Evolutionary conservation across 2,797 vertebrate species (phyloP).

Genomic region (Microctenopoma steveboyesi): DNA sequence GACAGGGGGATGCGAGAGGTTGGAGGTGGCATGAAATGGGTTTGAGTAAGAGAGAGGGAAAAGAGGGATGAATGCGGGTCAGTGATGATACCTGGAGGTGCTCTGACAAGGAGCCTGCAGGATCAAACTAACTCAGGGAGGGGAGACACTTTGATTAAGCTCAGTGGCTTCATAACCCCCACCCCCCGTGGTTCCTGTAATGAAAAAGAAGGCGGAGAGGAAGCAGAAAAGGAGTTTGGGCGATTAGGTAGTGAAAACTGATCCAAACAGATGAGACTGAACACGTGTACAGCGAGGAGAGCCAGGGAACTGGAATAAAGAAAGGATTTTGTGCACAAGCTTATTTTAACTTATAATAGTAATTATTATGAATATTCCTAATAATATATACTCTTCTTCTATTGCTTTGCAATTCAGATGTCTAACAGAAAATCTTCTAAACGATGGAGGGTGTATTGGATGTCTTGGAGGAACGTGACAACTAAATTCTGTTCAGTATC

Average conservation of each 20-base stretch:
- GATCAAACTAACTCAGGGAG: not conserved
- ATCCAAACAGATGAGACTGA: not conserved
- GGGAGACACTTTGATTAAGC: not conserved
- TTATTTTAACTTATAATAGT: not conserved
- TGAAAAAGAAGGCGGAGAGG: not conserved
- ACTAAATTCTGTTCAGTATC: no score
- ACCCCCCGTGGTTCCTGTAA: not conserved
- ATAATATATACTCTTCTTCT: no score
- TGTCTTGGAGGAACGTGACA: no score
- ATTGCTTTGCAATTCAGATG: not conserved
- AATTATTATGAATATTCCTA: no score
- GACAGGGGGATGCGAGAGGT: not conserved
- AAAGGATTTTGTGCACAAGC: not conserved
- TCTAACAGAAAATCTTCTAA: not conserved
- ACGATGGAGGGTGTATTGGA: no score
- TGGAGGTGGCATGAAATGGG: not conserved
- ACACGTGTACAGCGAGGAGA: not conserved
- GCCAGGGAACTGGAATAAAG: not conserved
- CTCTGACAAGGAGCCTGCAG: not conserved
- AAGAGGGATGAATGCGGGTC: not conserved
- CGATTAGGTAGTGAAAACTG: not conserved
- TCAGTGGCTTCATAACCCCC: not conserved
- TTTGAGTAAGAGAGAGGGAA: not conserved
- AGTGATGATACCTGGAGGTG: constrained; percentile 4
- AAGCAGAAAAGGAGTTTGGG: not conserved